Conservation (phyloP, 2,113 vertebrate species). For the Forbesichthys papilliferus region DNA sequence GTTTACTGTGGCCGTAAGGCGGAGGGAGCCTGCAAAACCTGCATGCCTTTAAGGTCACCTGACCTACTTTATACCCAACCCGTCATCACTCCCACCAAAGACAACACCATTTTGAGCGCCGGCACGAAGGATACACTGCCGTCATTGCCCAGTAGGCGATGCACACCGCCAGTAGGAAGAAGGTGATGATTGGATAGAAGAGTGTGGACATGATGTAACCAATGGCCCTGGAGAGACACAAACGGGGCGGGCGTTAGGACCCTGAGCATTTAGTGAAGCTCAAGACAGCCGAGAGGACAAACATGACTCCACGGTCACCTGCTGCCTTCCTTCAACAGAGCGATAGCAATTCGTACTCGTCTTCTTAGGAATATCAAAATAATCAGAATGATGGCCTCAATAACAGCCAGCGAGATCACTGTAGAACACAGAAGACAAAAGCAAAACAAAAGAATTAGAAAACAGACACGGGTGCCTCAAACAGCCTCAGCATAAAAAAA, state of each 20-base stretch:
- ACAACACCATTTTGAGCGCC: no score
- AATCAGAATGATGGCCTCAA: conserved; percentile 83
- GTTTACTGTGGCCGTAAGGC: no score
- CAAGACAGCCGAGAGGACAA: not conserved
- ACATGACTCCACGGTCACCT: conserved; percentile 78
- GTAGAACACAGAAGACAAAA: conserved; percentile 37
- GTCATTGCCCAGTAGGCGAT: conserved; percentile 91
- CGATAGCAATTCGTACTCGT: conserved; percentile 85
- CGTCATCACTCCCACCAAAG: not conserved
- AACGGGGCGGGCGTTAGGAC: not conserved
- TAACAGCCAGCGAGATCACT: conserved; percentile 87
- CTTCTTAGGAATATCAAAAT: conserved; percentile 89
- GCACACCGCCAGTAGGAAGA: conserved; percentile 88
- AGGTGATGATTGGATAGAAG: conserved; percentile 91
- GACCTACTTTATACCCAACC: not conserved
- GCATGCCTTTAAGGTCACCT: no score
- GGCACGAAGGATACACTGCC: conserved; percentile 89
- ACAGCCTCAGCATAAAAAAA: not conserved
- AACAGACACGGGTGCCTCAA: not conserved
- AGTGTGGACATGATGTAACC: conserved; percentile 88
- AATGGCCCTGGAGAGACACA: conserved; percentile 80
- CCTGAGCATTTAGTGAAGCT: not conserved
- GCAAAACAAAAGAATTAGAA: conserved; percentile 18
- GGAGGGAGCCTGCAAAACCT: no score
- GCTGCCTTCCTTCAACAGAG: conserved; percentile 92